Conservation (phyloP, 1,140 invertebrate species). For the Drosophila varians region DNA sequence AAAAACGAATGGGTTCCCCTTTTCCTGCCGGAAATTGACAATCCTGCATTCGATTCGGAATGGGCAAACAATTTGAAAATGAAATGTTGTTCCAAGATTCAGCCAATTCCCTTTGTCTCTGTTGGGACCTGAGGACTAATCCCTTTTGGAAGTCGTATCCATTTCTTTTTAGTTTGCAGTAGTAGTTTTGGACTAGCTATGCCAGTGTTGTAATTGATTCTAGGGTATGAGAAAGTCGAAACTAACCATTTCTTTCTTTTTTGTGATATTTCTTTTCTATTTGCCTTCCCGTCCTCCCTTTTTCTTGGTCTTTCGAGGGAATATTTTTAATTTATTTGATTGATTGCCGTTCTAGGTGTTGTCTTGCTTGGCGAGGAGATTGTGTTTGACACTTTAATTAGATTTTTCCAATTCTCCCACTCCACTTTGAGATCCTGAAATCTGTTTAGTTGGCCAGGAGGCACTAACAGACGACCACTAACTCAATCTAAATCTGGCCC, state of each 20-base stretch:
- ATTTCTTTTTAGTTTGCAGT: background rate
- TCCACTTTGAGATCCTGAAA: background rate
- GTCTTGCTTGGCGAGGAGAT: background rate
- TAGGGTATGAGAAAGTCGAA: background rate
- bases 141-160: conserved; percentile 8
- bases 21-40: background rate
- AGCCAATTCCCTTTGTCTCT: background rate
- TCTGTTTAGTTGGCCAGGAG: background rate
- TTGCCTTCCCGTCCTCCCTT: conserved; percentile 1
- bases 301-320: conserved; percentile 14
- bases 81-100: background rate
- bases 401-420: background rate
- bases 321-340: conserved; percentile 59
- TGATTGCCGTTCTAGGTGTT: conserved; percentile 33
- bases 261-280: conserved; percentile 9
- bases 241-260: background rate
- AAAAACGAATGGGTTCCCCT: background rate
- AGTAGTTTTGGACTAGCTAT: background rate
- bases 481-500: conserved; percentile 24
- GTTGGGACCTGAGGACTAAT: conserved; percentile 35
- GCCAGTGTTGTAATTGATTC: background rate
- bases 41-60: background rate
- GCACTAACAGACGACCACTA: background rate
- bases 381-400: conserved; percentile 17
- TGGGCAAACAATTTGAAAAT: background rate